These are phyloP conservation scores for Spodoptera litura DNA, from an alignment of 1,140 invertebrate species.

Conservation along the genomic window DNA sequence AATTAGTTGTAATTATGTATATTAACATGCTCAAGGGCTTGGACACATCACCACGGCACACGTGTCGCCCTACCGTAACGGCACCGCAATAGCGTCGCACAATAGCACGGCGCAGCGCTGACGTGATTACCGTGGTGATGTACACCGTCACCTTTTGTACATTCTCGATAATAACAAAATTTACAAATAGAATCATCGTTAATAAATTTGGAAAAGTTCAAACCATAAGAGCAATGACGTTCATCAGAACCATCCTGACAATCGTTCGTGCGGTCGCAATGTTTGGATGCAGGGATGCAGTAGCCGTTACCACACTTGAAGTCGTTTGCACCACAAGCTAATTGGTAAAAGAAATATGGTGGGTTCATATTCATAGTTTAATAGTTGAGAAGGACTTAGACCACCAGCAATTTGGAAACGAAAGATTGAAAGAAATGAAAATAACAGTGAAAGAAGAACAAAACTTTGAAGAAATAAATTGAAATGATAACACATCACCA, in stretches of 20 bases:
- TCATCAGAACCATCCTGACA: slow-evolving; percentile 95
- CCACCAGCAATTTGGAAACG: slow-evolving; percentile 42
- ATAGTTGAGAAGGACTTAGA: slow-evolving; percentile 26
- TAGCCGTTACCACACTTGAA: slow-evolving; percentile 88
- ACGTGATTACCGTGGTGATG: too few relatives aligned
- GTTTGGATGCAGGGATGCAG: slow-evolving; percentile 90
- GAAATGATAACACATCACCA: slow-evolving; percentile 45
- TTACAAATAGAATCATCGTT: slow-evolving; percentile 24
- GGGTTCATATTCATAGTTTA: slow-evolving; percentile 28
- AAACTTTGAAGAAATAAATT: slow-evolving; percentile 32
- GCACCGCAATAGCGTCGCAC: too few relatives aligned
- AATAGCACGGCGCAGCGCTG: too few relatives aligned
- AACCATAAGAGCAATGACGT: slow-evolving; percentile 87
- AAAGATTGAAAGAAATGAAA: slow-evolving; percentile 34
- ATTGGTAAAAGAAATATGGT: slow-evolving; percentile 71
- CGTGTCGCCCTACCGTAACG: too few relatives aligned
- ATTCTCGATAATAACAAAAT: slow-evolving; percentile 22
- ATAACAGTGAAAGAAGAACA: slow-evolving; percentile 28
- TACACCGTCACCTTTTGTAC: slow-evolving; percentile 7
- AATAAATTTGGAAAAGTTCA: slow-evolving; percentile 64
- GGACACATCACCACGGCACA: too few relatives aligned
- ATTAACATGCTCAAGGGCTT: slow-evolving; percentile 25
- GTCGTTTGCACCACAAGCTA: slow-evolving; percentile 83
- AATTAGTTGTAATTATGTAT: background rate
- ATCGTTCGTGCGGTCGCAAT: slow-evolving; percentile 91